Conservation (phyloP, 2,113 vertebrate species). For the Euleptes europaea region DNA sequence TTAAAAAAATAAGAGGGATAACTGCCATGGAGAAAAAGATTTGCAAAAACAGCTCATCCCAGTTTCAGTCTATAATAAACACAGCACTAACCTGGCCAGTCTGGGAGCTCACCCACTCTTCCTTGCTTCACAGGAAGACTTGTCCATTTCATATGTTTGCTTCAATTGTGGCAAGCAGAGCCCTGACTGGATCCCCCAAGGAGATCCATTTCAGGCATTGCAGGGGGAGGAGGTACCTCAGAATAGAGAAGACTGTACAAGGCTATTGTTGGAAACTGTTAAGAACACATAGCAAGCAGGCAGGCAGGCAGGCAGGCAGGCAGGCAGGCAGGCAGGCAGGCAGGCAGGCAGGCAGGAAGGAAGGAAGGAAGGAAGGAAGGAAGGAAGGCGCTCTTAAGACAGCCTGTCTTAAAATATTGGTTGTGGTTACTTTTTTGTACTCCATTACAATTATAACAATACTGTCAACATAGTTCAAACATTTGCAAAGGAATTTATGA, state of each 20-base stretch:
- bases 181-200: slow-evolving; percentile 35
- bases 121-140: slow-evolving; percentile 56
- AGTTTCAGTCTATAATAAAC: slow-evolving; percentile 48
- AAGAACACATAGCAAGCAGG: no score
- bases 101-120: no score
- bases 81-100: slow-evolving; percentile 60
- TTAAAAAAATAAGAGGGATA: slow-evolving; percentile 48
- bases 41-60: slow-evolving; percentile 61
- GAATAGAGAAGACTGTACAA: slow-evolving; percentile 42
- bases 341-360: no score
- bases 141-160: slow-evolving; percentile 49
- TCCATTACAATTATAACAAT: not conserved
- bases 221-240: not conserved
- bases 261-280: no score
- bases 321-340: no score
- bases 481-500: no score
- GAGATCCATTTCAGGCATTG: not conserved
- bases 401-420: not conserved
- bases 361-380: no score
- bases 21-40: slow-evolving; percentile 51
- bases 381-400: no score
- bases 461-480: no score
- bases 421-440: not conserved
- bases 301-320: no score
- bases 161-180: slow-evolving; percentile 22